Base-by-base conservation (phyloP, 2,888 invertebrate genomes). In the Drosophila longiperda region DNA sequence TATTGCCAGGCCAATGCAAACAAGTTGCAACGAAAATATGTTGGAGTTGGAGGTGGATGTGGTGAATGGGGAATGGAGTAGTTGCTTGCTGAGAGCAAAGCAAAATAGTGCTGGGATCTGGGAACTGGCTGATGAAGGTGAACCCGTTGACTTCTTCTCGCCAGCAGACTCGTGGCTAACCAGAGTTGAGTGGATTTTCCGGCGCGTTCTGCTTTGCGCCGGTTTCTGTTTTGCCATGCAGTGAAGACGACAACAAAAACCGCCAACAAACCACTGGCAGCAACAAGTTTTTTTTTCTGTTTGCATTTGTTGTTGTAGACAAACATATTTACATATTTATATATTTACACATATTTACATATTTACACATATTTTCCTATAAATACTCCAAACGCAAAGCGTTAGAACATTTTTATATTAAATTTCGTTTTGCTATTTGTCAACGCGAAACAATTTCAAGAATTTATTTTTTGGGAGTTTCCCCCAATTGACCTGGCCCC, bases 191-290 rank as follows among this genome's bases (percentile, higher is more conserved):
- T 76, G 81, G 78, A 76, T 83, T 90, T 89, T 90, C 89, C 81
- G 89, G 67, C 61, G 78, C 71, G 68, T 89, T 89, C 85, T 85
- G 88, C 78, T 75, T 87, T 75, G 74, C 73, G 80, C 77, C 76
- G 75, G 77, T 87, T 87, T 77, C 63, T 42, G 59, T 45, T 45
- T 33, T 53, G 59, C 36, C 60, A 11, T 54, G 54, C 62, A 36
- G 52, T 60, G 60, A 74, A 79, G 75, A 77, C 78, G 67, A 73
- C 68, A 62, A 32, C 63, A 36, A 63, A 66, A 64, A 73, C 65
- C 66, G 66, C 60, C 77, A 76, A 64, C 66, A 71, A 71, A 45
- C 45, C 45, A 23, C 78, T 62, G 68, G 53, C 80, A 82, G 86
- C 83, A 88, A 82, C 88, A 83, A 88, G 77, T 88, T 80, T 73